phyloP scores from a whole-genome alignment of 35 echinoderm and acorn worm genomes.

The Diadema setosum region DNA sequence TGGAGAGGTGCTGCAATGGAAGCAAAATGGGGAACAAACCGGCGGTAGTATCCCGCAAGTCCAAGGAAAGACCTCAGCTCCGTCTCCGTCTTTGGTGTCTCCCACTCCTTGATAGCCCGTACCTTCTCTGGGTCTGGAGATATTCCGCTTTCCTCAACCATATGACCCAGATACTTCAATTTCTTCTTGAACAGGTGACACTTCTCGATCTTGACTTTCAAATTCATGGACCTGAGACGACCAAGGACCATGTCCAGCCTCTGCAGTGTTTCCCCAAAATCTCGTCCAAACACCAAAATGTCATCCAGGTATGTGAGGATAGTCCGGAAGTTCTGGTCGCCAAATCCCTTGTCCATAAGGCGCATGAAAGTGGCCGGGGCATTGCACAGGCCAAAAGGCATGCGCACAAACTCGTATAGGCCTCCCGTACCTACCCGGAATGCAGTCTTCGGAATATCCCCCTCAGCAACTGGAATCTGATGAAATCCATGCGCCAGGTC shows the following conservation, averaged over 20 bases:
- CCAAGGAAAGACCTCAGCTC: constrained; percentile 50
- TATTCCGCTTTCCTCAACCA: neutral
- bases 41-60: constrained; percentile 35
- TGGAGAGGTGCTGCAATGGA: constrained; percentile 55
- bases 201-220: constrained; percentile 29
- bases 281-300: constrained; percentile 23
- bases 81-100: neutral
- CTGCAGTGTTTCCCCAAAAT: constrained; percentile 57
- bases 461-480: constrained; percentile 59
- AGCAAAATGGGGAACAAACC: constrained; percentile 33
- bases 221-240: neutral
- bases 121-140: constrained; percentile 63
- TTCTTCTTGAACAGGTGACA: neutral
- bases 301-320: constrained; percentile 41
- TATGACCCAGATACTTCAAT: constrained; percentile 32
- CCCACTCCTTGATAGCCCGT: constrained; percentile 1
- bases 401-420: constrained; percentile 21
- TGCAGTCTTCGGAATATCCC: constrained; percentile 70
- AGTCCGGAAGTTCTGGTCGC: constrained; percentile 58
- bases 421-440: constrained; percentile 4
- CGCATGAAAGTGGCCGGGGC: constrained; percentile 53
- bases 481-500: constrained; percentile 48
- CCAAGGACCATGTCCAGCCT: constrained; percentile 29
- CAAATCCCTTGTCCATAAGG: constrained; percentile 57
- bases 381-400: constrained; percentile 68